These are phyloP conservation scores for Acrobasis repandana DNA, from an alignment of 2,888 invertebrate species.

Conservation along the genomic window DNA sequence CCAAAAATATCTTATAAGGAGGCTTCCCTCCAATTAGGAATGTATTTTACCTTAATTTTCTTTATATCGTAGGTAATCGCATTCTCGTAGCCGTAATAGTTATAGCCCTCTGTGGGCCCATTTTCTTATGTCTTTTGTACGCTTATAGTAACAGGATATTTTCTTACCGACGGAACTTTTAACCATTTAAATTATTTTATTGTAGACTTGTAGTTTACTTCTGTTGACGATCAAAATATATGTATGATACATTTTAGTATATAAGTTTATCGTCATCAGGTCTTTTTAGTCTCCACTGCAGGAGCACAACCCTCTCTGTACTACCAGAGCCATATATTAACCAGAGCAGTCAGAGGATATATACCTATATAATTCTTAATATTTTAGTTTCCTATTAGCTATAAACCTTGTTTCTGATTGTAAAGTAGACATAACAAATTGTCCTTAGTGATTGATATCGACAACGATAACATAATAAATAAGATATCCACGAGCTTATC, in stretches of 20 bases:
- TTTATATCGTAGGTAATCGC: background rate
- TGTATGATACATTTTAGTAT: too few relatives aligned
- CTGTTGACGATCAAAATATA: background rate
- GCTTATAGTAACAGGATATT: background rate
- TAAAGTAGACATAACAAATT: too few relatives aligned
- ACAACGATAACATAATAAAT: background rate
- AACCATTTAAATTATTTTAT: background rate
- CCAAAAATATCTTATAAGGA: conserved; percentile 2
- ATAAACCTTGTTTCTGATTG: too few relatives aligned
- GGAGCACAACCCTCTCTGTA: too few relatives aligned
- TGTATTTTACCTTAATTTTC: background rate
- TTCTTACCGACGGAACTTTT: background rate
- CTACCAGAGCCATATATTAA: too few relatives aligned
- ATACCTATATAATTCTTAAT: too few relatives aligned
- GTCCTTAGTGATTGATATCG: too few relatives aligned
- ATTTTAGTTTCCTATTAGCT: too few relatives aligned
- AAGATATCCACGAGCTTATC: background rate
- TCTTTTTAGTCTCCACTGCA: too few relatives aligned
- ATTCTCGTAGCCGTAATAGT: background rate
- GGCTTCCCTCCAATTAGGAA: background rate
- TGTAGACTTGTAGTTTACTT: background rate
- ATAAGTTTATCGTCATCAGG: too few relatives aligned
- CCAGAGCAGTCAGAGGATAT: too few relatives aligned
- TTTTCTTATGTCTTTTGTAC: background rate
- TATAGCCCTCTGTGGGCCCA: background rate